Conservation (phyloP, 2,113 vertebrate genomes). For the Chamaea fasciata region DNA sequence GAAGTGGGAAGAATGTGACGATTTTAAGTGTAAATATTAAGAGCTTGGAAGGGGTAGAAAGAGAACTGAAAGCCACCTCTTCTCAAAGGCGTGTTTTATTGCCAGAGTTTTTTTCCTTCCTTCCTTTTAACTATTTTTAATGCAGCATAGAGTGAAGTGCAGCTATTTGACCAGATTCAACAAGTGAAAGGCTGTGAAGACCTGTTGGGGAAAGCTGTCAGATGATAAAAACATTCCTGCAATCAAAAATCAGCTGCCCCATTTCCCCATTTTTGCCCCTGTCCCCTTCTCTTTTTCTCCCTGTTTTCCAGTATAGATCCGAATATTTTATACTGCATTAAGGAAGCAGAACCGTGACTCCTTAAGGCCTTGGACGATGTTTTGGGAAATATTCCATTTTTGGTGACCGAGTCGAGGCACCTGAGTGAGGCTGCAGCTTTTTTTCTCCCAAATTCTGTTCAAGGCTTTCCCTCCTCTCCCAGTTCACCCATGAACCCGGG, state of each 20-base stretch:
- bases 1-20: not conserved
- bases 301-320: not conserved
- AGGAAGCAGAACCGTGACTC: accelerated
- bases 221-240: not conserved
- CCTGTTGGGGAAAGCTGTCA: not conserved
- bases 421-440: not conserved
- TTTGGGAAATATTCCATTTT: not conserved
- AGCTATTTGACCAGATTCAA: not conserved
- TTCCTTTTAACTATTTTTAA: not conserved
- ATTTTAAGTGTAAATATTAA: not conserved
- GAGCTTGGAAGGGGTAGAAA: not conserved
- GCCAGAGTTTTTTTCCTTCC: not conserved
- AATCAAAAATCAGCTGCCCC: not conserved
- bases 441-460: not conserved
- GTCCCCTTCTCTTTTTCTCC: not conserved
- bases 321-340: not conserved
- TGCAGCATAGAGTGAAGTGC: not conserved
- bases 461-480: not conserved
- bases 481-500: not conserved
- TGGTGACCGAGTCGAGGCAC: not conserved
- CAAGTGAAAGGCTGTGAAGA: not conserved
- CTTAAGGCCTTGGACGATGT: not conserved
- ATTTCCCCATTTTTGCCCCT: not conserved
- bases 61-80: not conserved
- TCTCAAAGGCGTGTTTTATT: not conserved